Base-by-base conservation (phyloP, 2,797 vertebrate species). In the Xenopus petersii region DNA sequence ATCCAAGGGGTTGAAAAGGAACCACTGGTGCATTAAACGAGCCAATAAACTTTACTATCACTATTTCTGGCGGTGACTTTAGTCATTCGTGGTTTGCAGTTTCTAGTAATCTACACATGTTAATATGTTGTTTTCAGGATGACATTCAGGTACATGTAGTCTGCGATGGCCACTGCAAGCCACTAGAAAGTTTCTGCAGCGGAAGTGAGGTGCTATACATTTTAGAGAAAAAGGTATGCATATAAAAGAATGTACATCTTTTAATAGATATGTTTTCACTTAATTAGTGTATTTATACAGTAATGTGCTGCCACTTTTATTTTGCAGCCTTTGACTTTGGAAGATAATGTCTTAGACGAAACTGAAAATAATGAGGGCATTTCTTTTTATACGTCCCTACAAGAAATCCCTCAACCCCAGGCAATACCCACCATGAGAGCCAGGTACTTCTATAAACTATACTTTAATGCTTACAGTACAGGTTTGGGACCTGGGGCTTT, bases 361-460 rank as follows among this genome's bases (percentile, higher is more conserved):
- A 88, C 59, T 67, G 80, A 12, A 70, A 79, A 17, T 30, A 0
- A 73, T 46, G 90, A 88, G 36, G 74, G 84, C 75, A 67, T 54
- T 67, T 48, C 65, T 67, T 84, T 84, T 12, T 84, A 86, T 76
- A 69, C 83, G 67, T 82, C 78, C 46, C 64, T 84, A 6, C 80
- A 84, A 71, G 84, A 82, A 69, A 84, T 81, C 74, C 33, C 80
- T 11, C 87, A 81, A 64, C 88, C 91, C 5, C 79, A 91, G 78
- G 88, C 94, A 4, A 89, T 98, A 47, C 84, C 92, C 61, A 59
- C 95, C 77, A 90, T 83, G 79, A 94, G 89, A 92, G 96, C 96
- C 80, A 98, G 95, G 98, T 98, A 82, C 48, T 21, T 21, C 21
- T 21, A 21, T 21, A 21, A 21, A 1, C 21, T 21, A 21, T 21